Percentiles rank a stretch among this genome's conserved stretches.
Evolutionary conservation across 2,113 vertebrate species (phyloP).

Genomic region (Shinisaurus crocodilurus): DNA sequence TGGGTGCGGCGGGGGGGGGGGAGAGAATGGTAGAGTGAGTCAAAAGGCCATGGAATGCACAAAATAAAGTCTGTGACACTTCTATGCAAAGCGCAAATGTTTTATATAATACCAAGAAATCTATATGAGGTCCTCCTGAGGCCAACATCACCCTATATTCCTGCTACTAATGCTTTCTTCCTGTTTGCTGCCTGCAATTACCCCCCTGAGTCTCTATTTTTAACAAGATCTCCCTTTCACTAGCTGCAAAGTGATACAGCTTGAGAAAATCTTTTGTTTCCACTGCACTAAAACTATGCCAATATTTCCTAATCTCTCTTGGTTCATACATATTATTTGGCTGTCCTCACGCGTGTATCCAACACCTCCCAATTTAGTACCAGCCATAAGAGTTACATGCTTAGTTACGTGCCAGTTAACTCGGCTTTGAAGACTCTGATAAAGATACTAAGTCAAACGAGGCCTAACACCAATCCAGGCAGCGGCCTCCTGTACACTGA

Average conservation of each 20-base stretch:
- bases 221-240: not conserved
- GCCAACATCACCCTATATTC: constrained; percentile 9
- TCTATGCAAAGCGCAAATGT: not conserved
- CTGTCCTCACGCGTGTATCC: not conserved
- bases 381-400: constrained; percentile 17
- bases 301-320: constrained; percentile 27
- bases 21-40: too few relatives aligned
- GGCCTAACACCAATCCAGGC: not conserved
- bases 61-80: not conserved
- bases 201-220: not conserved
- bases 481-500: constrained; percentile 20
- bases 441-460: constrained; percentile 31
- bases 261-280: constrained; percentile 1
- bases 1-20: too few relatives aligned
- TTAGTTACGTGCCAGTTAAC: constrained; percentile 6
- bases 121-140: constrained; percentile 24
- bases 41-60: not conserved
- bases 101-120: constrained; percentile 11
- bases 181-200: not conserved
- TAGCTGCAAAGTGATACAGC: constrained; percentile 10
- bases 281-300: not conserved
- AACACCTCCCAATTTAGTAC: constrained; percentile 27
- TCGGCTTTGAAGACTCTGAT: constrained; percentile 22
- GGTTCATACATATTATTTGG: constrained; percentile 3
- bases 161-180: not conserved